Percentiles rank a stretch among this genome's conserved stretches.
phyloP scores from a whole-genome alignment of 1,140 invertebrate genomes.

The Delia radicum region DNA sequence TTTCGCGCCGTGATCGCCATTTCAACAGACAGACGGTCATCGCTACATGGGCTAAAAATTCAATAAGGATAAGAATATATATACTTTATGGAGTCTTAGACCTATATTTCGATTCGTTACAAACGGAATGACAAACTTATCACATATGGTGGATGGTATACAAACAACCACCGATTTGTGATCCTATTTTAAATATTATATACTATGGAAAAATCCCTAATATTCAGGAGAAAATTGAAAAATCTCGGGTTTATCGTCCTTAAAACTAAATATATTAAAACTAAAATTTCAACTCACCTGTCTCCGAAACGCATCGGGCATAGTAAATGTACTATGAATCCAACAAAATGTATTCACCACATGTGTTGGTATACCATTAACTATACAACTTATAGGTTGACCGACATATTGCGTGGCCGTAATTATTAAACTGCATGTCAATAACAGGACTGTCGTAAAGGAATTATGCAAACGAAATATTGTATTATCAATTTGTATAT shows the following conservation, averaged over 20 bases:
- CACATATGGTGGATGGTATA: too few relatives aligned
- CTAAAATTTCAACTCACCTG: constrained; percentile 64
- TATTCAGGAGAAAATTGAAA: too few relatives aligned
- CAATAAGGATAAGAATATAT: too few relatives aligned
- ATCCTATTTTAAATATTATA: too few relatives aligned
- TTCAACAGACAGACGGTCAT: too few relatives aligned
- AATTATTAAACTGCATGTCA: constrained; percentile 84
- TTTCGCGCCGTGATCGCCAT: too few relatives aligned
- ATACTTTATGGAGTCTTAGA: too few relatives aligned
- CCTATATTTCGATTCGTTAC: too few relatives aligned
- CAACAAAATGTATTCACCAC: constrained; percentile 90
- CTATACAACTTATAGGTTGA: constrained; percentile 89
- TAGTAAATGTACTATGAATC: constrained; percentile 89
- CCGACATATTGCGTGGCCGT: constrained; percentile 91
- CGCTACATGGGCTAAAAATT: too few relatives aligned
- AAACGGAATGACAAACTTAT: too few relatives aligned
- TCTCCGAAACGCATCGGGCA: constrained; percentile 83
- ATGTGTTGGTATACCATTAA: constrained; percentile 70
- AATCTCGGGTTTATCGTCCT: neutral
- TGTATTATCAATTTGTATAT: constrained; percentile 80
- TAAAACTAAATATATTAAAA: neutral
- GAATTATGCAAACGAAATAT: constrained; percentile 88
- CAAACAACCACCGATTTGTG: too few relatives aligned
- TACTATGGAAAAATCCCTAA: too few relatives aligned
- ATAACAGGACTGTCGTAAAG: constrained; percentile 82